A percentile compares a stretch with the other conserved stretches of the same genome.
phyloP scores from a whole-genome alignment of 23 tunicate species.

The Trididemnum nubilum region DNA sequence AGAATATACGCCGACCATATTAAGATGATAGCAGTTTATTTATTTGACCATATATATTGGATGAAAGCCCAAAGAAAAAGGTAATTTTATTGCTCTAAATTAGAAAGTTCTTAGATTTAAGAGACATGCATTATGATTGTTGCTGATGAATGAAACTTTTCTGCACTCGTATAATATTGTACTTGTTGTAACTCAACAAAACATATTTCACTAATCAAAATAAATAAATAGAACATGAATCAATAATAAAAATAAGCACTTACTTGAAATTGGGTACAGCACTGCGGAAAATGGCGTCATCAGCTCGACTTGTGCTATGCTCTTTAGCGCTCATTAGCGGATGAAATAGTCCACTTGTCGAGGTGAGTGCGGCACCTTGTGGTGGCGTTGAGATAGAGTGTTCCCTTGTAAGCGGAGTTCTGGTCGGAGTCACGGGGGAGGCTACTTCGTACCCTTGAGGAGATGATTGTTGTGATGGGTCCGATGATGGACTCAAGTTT shows the following conservation, averaged over 20 bases:
- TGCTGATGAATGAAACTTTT: too few species aligned
- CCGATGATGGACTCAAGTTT: conserved; percentile 50
- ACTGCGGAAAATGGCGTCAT: conserved; percentile 23
- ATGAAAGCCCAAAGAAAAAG: too few species aligned
- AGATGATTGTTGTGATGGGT: conserved; percentile 49
- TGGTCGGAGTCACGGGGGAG: conserved; percentile 52
- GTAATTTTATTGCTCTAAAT: too few species aligned
- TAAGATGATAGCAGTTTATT: too few species aligned
- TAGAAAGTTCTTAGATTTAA: too few species aligned
- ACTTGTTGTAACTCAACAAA: too few species aligned
- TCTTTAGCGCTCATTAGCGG: conserved; percentile 41
- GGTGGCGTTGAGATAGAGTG: conserved; percentile 34
- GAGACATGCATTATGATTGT: too few species aligned
- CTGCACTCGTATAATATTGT: too few species aligned
- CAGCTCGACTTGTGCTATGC: conserved; percentile 2
- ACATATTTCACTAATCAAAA: background rate
- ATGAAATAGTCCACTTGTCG: conserved; percentile 29
- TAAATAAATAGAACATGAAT: background rate
- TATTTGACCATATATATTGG: too few species aligned
- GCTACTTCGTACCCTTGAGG: conserved; percentile 53
- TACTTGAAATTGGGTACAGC: conserved; percentile 41
- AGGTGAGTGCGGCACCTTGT: conserved; percentile 8
- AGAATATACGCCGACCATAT: too few species aligned
- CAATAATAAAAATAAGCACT: background rate
- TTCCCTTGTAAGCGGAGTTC: conserved; percentile 17